Percentiles rank a stretch among this genome's conserved stretches.
These are phyloP conservation scores for Unio delphinus DNA, from an alignment of 2,888 invertebrate species.

Conservation along the genomic window DNA sequence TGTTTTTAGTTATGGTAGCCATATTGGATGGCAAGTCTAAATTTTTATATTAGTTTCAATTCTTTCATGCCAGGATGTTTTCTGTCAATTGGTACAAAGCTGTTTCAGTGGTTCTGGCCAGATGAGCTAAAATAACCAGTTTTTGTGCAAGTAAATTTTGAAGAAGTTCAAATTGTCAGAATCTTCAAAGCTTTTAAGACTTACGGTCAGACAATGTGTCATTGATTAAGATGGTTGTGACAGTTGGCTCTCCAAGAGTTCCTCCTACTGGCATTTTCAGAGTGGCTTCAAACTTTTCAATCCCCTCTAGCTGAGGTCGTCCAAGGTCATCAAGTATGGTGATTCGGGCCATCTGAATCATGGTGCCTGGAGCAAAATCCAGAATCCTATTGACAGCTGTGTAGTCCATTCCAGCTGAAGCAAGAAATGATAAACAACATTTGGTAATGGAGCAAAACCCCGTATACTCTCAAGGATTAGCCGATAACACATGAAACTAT, in stretches of 20 bases:
- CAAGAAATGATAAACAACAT: conserved; percentile 2
- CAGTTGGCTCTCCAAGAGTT: conserved; percentile 62
- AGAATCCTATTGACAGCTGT: conserved; percentile 64
- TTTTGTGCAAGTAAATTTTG: neutral
- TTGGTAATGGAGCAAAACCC: neutral
- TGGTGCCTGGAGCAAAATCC: conserved; percentile 67
- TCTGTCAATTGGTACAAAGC: no score
- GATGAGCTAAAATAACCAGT: no score
- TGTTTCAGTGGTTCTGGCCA: no score
- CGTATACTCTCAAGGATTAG: no score
- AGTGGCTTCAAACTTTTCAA: conserved; percentile 66
- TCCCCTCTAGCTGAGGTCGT: conserved; percentile 67
- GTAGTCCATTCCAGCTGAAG: conserved; percentile 69
- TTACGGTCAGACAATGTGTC: conserved; percentile 69
- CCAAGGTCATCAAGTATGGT: conserved; percentile 69
- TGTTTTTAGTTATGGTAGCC: no score
- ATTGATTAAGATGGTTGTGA: conserved; percentile 63
- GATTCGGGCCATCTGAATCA: conserved; percentile 61
- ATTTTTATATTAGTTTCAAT: no score
- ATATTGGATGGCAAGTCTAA: no score
- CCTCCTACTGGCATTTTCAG: conserved; percentile 66
- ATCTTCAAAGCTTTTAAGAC: conserved; percentile 21
- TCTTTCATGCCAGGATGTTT: no score
- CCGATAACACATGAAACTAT: no score
- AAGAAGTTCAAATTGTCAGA: neutral